A percentile compares a stretch with the other conserved stretches of the same genome.
Conservation (phyloP, 2,888 invertebrate species). For the Lycaena phlaeas region DNA sequence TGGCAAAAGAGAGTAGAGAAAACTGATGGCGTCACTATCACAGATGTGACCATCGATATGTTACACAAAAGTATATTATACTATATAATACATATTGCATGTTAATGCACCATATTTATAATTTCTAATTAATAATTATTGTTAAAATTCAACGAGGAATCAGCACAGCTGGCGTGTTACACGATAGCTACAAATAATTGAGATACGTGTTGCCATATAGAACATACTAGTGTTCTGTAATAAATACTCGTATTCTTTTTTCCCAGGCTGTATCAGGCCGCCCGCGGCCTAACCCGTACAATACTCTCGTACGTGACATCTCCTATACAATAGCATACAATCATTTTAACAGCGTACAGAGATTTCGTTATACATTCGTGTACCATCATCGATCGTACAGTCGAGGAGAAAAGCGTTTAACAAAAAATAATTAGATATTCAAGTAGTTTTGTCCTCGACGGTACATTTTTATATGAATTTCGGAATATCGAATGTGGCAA, state of each 20-base stretch:
- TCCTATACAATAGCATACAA: slow-evolving; percentile 10
- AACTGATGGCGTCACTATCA: slow-evolving; percentile 7
- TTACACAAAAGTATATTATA: background rate
- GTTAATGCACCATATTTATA: background rate
- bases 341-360: slow-evolving; percentile 7
- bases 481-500: background rate
- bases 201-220: background rate
- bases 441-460: background rate
- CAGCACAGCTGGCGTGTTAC: background rate
- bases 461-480: background rate
- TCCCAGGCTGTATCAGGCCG: slow-evolving; percentile 8
- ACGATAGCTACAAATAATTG: background rate
- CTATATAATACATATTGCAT: slow-evolving; percentile 8
- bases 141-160: background rate
- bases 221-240: background rate
- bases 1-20: slow-evolving; percentile 8
- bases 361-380: slow-evolving; percentile 8
- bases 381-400: background rate
- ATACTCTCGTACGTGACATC: slow-evolving; percentile 4
- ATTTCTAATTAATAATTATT: background rate
- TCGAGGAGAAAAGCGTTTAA: slow-evolving; percentile 4
- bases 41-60: slow-evolving; percentile 4
- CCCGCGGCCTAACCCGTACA: slow-evolving; percentile 10
- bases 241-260: slow-evolving; percentile 6
- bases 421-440: slow-evolving; percentile 1